phyloP scores from a whole-genome alignment of 1,140 invertebrate genomes.

The Glomeris maerens region DNA sequence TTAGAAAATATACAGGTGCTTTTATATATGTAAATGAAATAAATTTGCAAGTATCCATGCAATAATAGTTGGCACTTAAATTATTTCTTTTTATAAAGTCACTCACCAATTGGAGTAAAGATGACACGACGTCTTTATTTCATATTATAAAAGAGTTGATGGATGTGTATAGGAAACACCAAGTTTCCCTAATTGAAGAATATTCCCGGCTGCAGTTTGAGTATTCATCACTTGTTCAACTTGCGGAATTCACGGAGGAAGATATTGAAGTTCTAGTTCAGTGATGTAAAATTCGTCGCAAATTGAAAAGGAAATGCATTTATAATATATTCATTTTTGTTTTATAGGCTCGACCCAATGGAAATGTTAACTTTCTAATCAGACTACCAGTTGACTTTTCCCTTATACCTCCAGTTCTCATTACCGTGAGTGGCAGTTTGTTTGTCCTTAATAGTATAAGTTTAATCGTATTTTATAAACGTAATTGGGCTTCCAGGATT shows the following conservation, averaged over 20 bases:
- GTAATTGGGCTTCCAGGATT: no score
- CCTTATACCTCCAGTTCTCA: conserved; percentile 26
- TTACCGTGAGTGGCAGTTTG: conserved; percentile 20
- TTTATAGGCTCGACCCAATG: conserved; percentile 18
- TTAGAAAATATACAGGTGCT: conserved; percentile 21
- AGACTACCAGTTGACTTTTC: conserved; percentile 28
- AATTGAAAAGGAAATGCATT: background rate
- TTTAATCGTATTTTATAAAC: no score
- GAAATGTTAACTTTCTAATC: conserved; percentile 28
- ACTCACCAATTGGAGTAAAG: conserved; percentile 23
- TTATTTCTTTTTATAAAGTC: conserved; percentile 16
- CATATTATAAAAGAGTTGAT: conserved; percentile 24
- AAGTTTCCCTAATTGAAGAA: conserved; percentile 21
- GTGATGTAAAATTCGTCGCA: background rate
- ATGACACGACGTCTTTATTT: conserved; percentile 19
- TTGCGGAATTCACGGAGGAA: conserved; percentile 20
- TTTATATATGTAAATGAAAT: no score
- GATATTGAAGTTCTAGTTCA: conserved; percentile 25
- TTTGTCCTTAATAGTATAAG: no score
- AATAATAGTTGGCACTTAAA: background rate
- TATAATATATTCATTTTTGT: background rate
- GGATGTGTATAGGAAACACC: conserved; percentile 21
- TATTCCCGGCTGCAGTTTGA: conserved; percentile 26
- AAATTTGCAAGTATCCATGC: background rate
- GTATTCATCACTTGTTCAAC: conserved; percentile 24